A percentile compares a stretch with the other conserved stretches of the same genome.
phyloP scores from a whole-genome alignment of 2,888 invertebrate genomes.

The Atrina japonica region DNA sequence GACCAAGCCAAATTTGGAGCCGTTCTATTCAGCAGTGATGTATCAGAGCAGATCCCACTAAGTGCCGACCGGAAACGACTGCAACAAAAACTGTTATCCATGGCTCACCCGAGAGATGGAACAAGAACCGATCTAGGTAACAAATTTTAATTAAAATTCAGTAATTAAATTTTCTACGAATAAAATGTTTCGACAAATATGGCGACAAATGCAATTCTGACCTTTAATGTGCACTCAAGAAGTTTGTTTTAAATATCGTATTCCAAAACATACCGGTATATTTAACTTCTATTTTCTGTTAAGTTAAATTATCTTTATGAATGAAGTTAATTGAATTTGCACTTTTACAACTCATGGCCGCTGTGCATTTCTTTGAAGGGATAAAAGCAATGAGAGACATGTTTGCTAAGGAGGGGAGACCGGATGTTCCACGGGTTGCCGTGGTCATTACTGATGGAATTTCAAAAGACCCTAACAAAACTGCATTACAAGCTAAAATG shows the following conservation, averaged over 20 bases:
- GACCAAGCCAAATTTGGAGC: conserved; percentile 47
- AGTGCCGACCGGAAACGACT: conserved; percentile 37
- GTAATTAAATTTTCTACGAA: too few relatives aligned
- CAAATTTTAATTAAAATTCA: too few relatives aligned
- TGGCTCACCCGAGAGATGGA: conserved; percentile 47
- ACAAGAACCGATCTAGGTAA: conserved; percentile 48
- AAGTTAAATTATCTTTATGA: too few relatives aligned
- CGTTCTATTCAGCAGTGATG: conserved; percentile 45
- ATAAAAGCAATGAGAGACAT: conserved; percentile 43
- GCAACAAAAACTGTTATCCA: conserved; percentile 23
- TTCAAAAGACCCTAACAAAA: conserved; percentile 40
- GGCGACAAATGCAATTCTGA: too few relatives aligned
- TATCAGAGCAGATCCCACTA: conserved; percentile 38
- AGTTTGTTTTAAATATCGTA: too few relatives aligned
- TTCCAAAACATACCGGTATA: too few relatives aligned
- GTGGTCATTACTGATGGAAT: conserved; percentile 54
- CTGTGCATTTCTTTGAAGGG: conserved; percentile 23
- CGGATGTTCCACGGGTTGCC: conserved; percentile 40
- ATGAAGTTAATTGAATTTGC: too few relatives aligned
- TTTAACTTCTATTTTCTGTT: too few relatives aligned
- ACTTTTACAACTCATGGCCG: too few relatives aligned
- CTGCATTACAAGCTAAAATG: conserved; percentile 28
- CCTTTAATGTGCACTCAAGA: too few relatives aligned
- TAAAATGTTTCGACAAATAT: too few relatives aligned
- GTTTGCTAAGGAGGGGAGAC: conserved; percentile 36